These are phyloP conservation scores for Diorhabda sublineata DNA, from an alignment of 1,140 invertebrate genomes.

Conservation along the genomic window DNA sequence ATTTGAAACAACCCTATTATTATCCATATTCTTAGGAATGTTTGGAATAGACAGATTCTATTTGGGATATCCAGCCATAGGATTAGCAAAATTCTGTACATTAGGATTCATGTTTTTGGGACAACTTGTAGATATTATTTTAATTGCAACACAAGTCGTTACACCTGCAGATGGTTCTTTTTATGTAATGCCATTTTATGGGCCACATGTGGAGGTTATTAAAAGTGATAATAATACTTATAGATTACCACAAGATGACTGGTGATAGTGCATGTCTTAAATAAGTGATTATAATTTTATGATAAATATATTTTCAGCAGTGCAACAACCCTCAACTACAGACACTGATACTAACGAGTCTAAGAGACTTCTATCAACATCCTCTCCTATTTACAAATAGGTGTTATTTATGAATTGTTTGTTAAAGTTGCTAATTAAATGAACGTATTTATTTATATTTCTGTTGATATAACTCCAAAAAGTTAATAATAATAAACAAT, in stretches of 20 bases:
- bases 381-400: too few relatives aligned
- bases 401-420: too few relatives aligned
- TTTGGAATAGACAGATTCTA: constrained; percentile 98
- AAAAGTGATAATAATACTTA: constrained; percentile 82
- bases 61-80: constrained; percentile 92
- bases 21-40: constrained; percentile 95
- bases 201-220: constrained; percentile 76
- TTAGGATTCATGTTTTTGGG: constrained; percentile 96
- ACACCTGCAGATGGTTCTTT: constrained; percentile 94
- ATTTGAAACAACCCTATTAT: constrained; percentile 83
- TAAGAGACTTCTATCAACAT: too few relatives aligned
- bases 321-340: neutral
- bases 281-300: neutral
- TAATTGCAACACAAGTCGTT: constrained; percentile 88
- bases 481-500: too few relatives aligned
- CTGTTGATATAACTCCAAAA: too few relatives aligned
- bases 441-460: too few relatives aligned
- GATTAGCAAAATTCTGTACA: constrained; percentile 90
- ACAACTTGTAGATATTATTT: constrained; percentile 89
- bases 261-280: constrained; percentile 48
- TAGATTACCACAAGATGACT: constrained; percentile 76
- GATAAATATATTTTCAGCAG: neutral
- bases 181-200: constrained; percentile 92
- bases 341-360: too few relatives aligned
- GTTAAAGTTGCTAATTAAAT: too few relatives aligned